Percentiles rank a stretch among this genome's conserved stretches.
phyloP scores from a whole-genome alignment of 2,888 invertebrate species.

The Allygus modestus region DNA sequence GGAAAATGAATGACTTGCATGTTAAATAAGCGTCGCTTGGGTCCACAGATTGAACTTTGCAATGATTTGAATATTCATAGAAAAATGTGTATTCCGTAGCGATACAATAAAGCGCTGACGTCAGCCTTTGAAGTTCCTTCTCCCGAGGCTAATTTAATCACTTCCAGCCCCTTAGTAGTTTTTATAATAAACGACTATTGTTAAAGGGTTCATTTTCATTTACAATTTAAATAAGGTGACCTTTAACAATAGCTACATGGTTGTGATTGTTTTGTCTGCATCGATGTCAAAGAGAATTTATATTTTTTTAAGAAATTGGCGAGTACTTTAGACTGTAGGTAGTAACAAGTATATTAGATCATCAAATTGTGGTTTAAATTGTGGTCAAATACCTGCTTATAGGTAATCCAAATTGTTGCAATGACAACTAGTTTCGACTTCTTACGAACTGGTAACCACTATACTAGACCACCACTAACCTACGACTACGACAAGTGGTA shows the following conservation, averaged over 20 bases:
- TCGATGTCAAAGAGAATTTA: too few species aligned
- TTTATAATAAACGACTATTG: not conserved
- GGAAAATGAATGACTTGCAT: not conserved
- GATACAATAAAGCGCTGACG: not conserved
- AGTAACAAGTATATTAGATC: too few species aligned
- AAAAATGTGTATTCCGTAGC: conserved; percentile 5
- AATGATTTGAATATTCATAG: conserved; percentile 12
- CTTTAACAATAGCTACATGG: not conserved
- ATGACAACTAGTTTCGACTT: too few species aligned
- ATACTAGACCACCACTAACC: too few species aligned
- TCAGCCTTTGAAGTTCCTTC: conserved; percentile 14
- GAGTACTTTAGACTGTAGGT: too few species aligned
- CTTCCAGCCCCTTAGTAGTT: conserved; percentile 11
- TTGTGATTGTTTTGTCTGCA: too few species aligned
- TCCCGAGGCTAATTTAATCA: conserved; percentile 27
- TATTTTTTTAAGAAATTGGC: too few species aligned
- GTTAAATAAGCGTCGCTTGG: not conserved
- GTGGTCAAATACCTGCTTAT: too few species aligned
- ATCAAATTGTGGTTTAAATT: too few species aligned
- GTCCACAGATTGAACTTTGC: not conserved
- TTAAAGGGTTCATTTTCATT: not conserved
- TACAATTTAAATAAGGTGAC: not conserved
- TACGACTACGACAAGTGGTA: too few species aligned
- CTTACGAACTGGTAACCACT: too few species aligned
- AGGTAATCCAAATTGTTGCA: too few species aligned